These are phyloP conservation scores for Apantesis nais DNA, from an alignment of 2,888 invertebrate species.

Conservation along the genomic window DNA sequence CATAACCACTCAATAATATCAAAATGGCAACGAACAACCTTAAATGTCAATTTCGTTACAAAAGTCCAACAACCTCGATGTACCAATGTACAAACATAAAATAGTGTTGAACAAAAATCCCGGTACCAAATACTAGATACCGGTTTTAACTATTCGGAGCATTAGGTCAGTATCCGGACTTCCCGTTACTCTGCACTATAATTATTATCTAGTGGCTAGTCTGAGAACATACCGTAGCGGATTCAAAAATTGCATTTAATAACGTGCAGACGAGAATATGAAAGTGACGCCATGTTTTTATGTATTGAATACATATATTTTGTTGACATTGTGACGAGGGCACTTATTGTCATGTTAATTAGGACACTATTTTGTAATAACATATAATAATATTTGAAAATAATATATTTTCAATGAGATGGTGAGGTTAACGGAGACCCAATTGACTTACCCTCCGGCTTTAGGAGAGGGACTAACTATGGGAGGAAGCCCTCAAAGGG, in stretches of 20 bases:
- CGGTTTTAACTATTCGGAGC: slow-evolving; percentile 45
- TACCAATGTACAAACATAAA: slow-evolving; percentile 14
- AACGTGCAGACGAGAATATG: background rate
- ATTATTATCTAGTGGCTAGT: slow-evolving; percentile 34
- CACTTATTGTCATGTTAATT: background rate
- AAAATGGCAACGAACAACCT: background rate
- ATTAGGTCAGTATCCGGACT: slow-evolving; percentile 45
- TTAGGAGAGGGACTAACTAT: background rate
- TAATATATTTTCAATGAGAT: background rate
- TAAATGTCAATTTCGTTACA: slow-evolving; percentile 11
- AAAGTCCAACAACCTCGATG: slow-evolving; percentile 23
- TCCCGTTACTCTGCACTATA: slow-evolving; percentile 44
- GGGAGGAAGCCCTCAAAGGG: too few relatives aligned
- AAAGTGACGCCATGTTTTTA: background rate
- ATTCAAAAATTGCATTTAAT: slow-evolving; percentile 1
- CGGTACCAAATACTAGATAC: slow-evolving; percentile 36
- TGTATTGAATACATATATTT: background rate
- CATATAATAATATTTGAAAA: background rate
- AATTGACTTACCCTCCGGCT: background rate
- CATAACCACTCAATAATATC: background rate
- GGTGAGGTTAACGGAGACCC: background rate
- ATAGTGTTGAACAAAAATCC: slow-evolving; percentile 32
- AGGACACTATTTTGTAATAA: background rate
- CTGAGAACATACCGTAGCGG: slow-evolving; percentile 9
- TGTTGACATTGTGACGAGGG: background rate